Base-by-base conservation (phyloP, 2,888 invertebrate genomes). In the Apamea anceps region DNA sequence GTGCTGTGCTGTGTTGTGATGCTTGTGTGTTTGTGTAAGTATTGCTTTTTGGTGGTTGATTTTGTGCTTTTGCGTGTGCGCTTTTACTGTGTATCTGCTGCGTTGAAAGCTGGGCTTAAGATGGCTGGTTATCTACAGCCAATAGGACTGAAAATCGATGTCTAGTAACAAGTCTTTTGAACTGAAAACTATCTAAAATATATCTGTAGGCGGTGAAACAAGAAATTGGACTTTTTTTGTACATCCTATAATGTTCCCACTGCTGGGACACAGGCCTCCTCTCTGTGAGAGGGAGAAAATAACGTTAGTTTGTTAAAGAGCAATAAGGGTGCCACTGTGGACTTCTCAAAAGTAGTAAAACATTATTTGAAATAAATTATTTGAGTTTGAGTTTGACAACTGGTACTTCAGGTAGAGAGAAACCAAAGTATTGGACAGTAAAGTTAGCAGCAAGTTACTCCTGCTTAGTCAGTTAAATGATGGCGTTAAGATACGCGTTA, bases 11-110 rank as follows among this genome's bases (percentile, higher is more conserved):
- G 86, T 87, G 86, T 84, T 88, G 89, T 91, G 89, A 90, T 92
- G 91, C 85, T 89, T 91, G 89, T 89, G 92, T 90, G 89, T 87
- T 82, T 80, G 84, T 87, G 93, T 92, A 90, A 92, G 92, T 92
- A 90, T 85, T 72, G 67, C 65, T 76, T 78, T 73, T 67, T 67
- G 74, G 79, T 84, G 60, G 57, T 66, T 76, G 54, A 57, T 79
- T 71, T 77, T 54, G 51, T 62, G 51, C 7, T 51, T 63, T 74
- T 45, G 72, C 4, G n/a, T 25, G 42, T 42, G 62, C 12, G 21
- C 1, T 5, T 6, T 15, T 62, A 28, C 25, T 32, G 25, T 57
- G 57, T 72, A 18, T n/a, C 65, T 65, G 18, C 37, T 1, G 37
- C 37, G 37, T 72, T 63, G 7, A n/a, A 63, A 21, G 12, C 15